Conservation (phyloP, 2,888 invertebrate genomes). For the Mesopsocus fuscifrons region DNA sequence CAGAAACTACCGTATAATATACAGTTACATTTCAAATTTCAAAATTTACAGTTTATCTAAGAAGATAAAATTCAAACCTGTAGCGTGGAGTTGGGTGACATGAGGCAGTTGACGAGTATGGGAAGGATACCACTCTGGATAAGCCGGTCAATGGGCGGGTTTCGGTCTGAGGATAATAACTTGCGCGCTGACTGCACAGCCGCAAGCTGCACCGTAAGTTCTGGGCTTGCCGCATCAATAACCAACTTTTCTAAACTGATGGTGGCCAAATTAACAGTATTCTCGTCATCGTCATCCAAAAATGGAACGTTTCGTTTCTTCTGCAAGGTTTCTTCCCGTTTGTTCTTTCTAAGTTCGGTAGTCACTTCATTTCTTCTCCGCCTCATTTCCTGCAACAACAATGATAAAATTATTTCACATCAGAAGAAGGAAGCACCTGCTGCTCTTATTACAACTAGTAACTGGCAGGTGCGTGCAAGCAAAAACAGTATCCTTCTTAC, state of each 20-base stretch:
- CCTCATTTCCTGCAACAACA: slow-evolving; percentile 1
- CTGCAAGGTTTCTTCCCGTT: slow-evolving; percentile 25
- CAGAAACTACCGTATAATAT: not conserved
- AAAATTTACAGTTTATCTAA: not conserved
- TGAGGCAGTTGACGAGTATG: slow-evolving; percentile 77
- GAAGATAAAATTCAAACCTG: slow-evolving; percentile 3
- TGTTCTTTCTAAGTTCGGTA: slow-evolving; percentile 46
- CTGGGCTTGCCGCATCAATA: slow-evolving; percentile 61
- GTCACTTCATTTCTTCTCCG: slow-evolving; percentile 46
- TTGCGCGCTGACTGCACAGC: slow-evolving; percentile 94
- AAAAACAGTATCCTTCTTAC: too few species aligned
- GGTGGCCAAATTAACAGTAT: slow-evolving; percentile 44
- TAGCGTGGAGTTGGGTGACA: slow-evolving; percentile 22
- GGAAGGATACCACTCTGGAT: slow-evolving; percentile 90
- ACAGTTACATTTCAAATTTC: not conserved
- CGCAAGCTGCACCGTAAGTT: slow-evolving; percentile 61
- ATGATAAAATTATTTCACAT: slow-evolving; percentile 6
- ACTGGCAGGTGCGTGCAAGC: too few species aligned
- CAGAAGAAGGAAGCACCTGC: too few species aligned
- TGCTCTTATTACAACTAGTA: too few species aligned
- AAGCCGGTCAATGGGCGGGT: slow-evolving; percentile 94
- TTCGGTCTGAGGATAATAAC: slow-evolving; percentile 88
- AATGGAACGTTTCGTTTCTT: slow-evolving; percentile 4
- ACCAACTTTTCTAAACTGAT: slow-evolving; percentile 69
- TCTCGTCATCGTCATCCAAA: slow-evolving; percentile 42